Conservation (phyloP, 1,140 invertebrate species). For the Pseudomyrmex flavicornis region DNA sequence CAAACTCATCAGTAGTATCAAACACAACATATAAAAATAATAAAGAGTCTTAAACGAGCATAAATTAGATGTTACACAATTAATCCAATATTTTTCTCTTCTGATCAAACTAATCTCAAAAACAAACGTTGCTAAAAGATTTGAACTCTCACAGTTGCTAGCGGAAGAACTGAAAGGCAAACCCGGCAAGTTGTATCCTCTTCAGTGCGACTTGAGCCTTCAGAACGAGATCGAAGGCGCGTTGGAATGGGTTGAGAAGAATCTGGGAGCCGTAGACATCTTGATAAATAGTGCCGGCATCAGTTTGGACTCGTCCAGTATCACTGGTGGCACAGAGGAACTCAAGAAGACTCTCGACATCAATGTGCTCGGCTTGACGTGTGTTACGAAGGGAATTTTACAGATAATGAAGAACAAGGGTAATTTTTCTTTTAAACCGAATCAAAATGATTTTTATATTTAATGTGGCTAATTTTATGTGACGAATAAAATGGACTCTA, state of each 20-base stretch:
- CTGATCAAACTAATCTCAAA: not conserved
- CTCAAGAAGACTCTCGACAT: conserved; percentile 87
- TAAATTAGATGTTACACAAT: no score
- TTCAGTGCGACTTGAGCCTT: conserved; percentile 87
- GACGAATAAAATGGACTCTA: conserved; percentile 28
- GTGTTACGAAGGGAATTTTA: conserved; percentile 88
- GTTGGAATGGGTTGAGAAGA: conserved; percentile 87
- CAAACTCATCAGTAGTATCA: no score
- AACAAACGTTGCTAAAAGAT: not conserved
- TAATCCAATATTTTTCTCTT: not conserved
- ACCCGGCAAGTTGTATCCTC: conserved; percentile 73
- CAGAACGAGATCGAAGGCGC: conserved; percentile 87
- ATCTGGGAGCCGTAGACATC: conserved; percentile 87
- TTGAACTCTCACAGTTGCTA: conserved; percentile 32
- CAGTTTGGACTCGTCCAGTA: conserved; percentile 43
- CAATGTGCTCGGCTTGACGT: conserved; percentile 89
- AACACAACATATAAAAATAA: no score
- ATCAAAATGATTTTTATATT: not conserved
- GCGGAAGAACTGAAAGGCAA: conserved; percentile 60
- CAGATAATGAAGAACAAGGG: conserved; percentile 88
- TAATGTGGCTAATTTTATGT: not conserved
- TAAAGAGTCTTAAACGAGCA: no score
- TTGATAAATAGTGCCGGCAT: conserved; percentile 89
- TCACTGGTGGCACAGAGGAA: conserved; percentile 82
- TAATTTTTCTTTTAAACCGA: not conserved